Percentiles rank a stretch among this genome's conserved stretches.
Evolutionary conservation across 2,113 vertebrate genomes (phyloP).

Genomic region (Colinus virginianus): DNA sequence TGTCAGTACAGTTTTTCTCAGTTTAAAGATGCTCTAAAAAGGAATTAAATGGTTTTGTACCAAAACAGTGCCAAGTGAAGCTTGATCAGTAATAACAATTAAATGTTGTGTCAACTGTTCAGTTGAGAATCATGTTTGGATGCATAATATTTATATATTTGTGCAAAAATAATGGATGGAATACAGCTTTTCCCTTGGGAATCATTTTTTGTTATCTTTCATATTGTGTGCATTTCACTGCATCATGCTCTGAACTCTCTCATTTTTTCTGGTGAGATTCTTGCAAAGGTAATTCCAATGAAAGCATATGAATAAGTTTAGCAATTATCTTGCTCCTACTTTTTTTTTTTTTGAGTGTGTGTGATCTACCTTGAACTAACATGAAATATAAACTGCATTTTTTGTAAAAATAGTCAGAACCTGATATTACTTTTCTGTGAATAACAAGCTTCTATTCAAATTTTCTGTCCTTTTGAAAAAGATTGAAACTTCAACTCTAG

Average conservation of each 20-base stretch:
- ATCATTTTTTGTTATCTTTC: neutral
- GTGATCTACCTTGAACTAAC: neutral
- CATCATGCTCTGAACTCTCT: neutral
- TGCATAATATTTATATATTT: neutral
- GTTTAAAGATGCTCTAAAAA: neutral
- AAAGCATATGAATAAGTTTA: neutral
- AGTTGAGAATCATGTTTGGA: neutral
- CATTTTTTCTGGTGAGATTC: neutral
- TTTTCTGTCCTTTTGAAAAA: neutral
- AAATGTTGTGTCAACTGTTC: neutral
- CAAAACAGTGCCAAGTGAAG: neutral
- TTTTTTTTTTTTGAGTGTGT: neutral
- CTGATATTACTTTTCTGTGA: neutral
- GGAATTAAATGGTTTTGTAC: neutral
- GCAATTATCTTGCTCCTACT: neutral
- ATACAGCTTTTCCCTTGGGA: neutral
- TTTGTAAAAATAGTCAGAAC: neutral
- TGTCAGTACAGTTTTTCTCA: neutral
- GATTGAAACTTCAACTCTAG: neutral
- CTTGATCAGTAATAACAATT: neutral
- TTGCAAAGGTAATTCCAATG: neutral
- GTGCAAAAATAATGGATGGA: neutral
- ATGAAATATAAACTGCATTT: neutral
- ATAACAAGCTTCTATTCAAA: neutral
- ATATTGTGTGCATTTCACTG: neutral